Conservation (phyloP, 2,888 invertebrate species). For the Ceramica pisi region DNA sequence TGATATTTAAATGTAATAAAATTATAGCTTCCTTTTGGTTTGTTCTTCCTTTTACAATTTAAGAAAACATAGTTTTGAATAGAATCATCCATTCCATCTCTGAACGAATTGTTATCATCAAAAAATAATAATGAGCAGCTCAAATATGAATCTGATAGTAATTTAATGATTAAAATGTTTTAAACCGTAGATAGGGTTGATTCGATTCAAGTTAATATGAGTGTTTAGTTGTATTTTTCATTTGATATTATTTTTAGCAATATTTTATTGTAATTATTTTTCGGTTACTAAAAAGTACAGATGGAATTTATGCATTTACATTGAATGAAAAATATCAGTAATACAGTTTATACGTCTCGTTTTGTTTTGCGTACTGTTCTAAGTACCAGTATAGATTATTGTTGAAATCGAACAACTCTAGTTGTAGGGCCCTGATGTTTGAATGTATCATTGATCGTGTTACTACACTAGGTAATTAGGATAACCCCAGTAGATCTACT, state of each 20-base stretch:
- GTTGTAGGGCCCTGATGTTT: constrained; percentile 34
- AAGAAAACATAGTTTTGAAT: constrained; percentile 7
- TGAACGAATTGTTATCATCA: not conserved
- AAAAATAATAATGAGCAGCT: constrained; percentile 48
- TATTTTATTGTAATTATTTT: not conserved
- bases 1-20: not conserved
- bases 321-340: constrained; percentile 32
- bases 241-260: constrained; percentile 16
- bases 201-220: constrained; percentile 17
- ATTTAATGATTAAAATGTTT: constrained; percentile 32
- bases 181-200: constrained; percentile 39
- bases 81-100: not conserved
- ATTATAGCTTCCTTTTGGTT: not conserved
- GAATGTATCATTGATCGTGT: constrained; percentile 49
- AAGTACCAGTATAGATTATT: constrained; percentile 38
- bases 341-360: not conserved
- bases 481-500: constrained; percentile 15
- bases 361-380: constrained; percentile 45
- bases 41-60: not conserved
- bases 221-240: constrained; percentile 4
- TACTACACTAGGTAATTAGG: constrained; percentile 17
- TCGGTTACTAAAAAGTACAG: not conserved
- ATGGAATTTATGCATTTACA: constrained; percentile 4
- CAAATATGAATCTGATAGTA: constrained; percentile 30
- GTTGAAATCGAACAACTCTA: constrained; percentile 20